A percentile compares a stretch with the other conserved stretches of the same genome.
phyloP scores from a whole-genome alignment of 37 sponge, comb jelly and placozoan species.

The Ephydatia muelleri region DNA sequence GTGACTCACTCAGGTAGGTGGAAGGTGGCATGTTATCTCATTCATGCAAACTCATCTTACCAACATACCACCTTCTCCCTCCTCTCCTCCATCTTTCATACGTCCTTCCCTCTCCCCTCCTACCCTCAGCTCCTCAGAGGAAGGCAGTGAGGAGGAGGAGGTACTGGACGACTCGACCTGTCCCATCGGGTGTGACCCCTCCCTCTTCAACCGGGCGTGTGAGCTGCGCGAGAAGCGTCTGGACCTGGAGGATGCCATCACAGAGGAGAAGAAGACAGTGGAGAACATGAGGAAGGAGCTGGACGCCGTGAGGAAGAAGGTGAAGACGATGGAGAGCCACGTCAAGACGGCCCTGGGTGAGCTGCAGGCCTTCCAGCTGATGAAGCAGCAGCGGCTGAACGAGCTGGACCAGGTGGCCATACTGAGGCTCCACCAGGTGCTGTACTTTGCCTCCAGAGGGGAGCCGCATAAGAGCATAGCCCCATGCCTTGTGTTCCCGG shows the following conservation, averaged over 20 bases:
- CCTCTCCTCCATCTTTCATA: not conserved
- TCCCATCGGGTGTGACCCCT: slow-evolving; percentile 89
- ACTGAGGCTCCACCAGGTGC: slow-evolving; percentile 84
- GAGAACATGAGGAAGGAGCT: slow-evolving; percentile 83
- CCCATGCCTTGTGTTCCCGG: slow-evolving; percentile 83
- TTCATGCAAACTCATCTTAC: not conserved
- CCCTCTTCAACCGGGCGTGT: slow-evolving; percentile 75
- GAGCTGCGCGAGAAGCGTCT: slow-evolving; percentile 82
- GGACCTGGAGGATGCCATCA: slow-evolving; percentile 85
- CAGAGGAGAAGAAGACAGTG: slow-evolving; percentile 84
- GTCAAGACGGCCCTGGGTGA: slow-evolving; percentile 89
- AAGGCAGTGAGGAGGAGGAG: slow-evolving; percentile 63
- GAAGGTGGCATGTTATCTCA: not conserved
- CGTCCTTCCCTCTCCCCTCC: not conserved
- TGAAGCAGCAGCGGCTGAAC: slow-evolving; percentile 96
- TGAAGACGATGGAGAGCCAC: slow-evolving; percentile 83
- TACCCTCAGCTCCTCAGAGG: slow-evolving; percentile 44
- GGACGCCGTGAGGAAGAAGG: slow-evolving; percentile 89
- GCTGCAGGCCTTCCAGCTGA: slow-evolving; percentile 82
- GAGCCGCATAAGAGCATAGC: slow-evolving; percentile 57
- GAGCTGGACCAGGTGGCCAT: slow-evolving; percentile 92
- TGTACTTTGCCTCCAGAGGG: slow-evolving; percentile 47
- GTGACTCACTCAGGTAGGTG: slow-evolving; percentile 22
- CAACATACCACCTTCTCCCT: not conserved
- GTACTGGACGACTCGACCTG: slow-evolving; percentile 90